Evolutionary conservation across 2,797 vertebrate species (phyloP).

Genomic region (Helicolenus hilgendorfi): DNA sequence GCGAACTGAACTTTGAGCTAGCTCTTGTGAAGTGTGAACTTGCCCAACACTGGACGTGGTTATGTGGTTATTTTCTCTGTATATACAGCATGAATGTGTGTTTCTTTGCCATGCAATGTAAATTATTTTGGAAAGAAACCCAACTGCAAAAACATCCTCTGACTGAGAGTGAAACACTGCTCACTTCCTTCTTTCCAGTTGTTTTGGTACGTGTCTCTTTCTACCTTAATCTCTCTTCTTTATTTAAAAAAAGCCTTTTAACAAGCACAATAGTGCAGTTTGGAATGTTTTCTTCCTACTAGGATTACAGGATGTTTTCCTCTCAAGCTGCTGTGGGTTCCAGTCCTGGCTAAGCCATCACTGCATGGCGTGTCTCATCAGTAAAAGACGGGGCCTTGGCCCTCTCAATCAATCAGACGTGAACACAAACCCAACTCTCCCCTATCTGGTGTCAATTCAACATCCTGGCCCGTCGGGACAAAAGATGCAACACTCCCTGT

Average conservation of each 20-base stretch:
- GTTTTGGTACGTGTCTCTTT: background rate
- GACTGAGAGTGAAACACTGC: background rate
- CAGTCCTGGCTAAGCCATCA: background rate
- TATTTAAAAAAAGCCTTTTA: constrained; percentile 7
- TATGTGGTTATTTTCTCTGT: background rate
- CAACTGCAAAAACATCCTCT: background rate
- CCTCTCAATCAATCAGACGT: constrained; percentile 60
- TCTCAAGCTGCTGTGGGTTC: constrained; percentile 9
- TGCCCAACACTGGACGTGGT: background rate
- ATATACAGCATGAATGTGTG: background rate
- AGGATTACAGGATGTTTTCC: constrained; percentile 47
- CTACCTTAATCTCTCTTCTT: constrained; percentile 8
- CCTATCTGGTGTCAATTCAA: constrained; percentile 58
- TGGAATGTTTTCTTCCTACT: constrained; percentile 1
- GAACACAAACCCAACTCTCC: constrained; percentile 39
- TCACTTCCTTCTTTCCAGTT: background rate
- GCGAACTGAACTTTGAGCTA: no score
- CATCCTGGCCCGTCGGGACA: constrained; percentile 43
- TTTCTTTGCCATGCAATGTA: background rate
- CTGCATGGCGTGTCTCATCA: constrained; percentile 38
- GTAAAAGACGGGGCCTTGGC: constrained; percentile 23
- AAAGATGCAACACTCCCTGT: constrained; percentile 48
- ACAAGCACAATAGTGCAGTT: constrained; percentile 1
- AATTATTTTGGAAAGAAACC: background rate
- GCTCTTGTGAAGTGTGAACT: no score